Base-by-base conservation (phyloP, 2,113 vertebrate species). In the Eretmochelys imbricata region DNA sequence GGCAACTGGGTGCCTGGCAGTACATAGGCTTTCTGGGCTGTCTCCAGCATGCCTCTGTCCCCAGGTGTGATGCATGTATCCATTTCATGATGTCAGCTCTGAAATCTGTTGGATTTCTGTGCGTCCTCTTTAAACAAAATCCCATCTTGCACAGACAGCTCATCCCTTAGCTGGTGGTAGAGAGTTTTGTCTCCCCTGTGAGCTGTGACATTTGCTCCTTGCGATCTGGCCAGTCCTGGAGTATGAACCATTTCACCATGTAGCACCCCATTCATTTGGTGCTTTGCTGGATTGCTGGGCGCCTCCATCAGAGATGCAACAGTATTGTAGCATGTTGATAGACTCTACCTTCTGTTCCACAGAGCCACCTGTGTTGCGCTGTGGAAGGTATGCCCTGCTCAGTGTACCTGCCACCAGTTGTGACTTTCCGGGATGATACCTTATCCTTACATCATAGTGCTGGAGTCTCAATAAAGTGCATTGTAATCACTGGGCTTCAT, bases 181-280 rank as follows among this genome's bases (percentile, higher is more conserved):
- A 53, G 76, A 93, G 85, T 42, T 42, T 42, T 42, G 42, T 42
- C 42, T 42, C 42, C 42, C 42, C 42, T 42, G 42, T 42, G 42
- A 42, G 42, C 91, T 91, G 84, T 89, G 76, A 87, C 93, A 89
- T 94, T 91, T 59, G 25, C 24, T 96, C 93, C 92, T 94, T 93
- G 75, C 86, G 90, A 95, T 96, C 82, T 0, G 0, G 88, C 88
- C 93, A 96, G 94, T 93, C 24, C 55, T 93, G 76, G 54, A 94
- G 54, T 48, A 49, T 94, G 97, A 96, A 59, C 93, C 84, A 89
- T 93, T 96, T 89, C 38, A 49, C 69, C 55, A 84, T 81, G 82
- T 93, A 90, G 87, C 54, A 93, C 54, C 2, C 27, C 27, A 59
- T 27, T 25, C 27, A 27, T 29, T 5, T 13, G 25, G 57, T 59